phyloP scores from a whole-genome alignment of 2,888 invertebrate genomes.

The Pharmacophagus antenor region DNA sequence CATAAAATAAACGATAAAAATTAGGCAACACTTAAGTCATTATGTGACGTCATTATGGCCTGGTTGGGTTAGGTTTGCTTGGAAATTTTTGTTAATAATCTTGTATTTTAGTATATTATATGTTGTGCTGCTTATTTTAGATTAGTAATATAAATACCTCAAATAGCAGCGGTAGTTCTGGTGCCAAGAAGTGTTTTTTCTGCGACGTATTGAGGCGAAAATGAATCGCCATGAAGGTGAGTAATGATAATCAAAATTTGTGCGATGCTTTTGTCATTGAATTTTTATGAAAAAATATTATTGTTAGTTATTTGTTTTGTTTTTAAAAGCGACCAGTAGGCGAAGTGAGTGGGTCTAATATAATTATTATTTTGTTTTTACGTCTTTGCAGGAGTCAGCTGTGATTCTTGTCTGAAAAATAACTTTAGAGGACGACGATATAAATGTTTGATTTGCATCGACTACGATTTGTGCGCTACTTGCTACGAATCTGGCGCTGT shows the following conservation, averaged over 20 bases:
- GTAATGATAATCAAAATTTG: constrained; percentile 81
- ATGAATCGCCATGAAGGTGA: constrained; percentile 98
- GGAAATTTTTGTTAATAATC: constrained; percentile 84
- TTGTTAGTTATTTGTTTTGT: constrained; percentile 31
- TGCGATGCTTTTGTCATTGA: constrained; percentile 76
- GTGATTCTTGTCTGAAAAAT: constrained; percentile 99
- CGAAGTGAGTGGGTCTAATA: constrained; percentile 34
- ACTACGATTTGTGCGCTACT: constrained; percentile 98
- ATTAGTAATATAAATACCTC: constrained; percentile 77
- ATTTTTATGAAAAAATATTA: constrained; percentile 57
- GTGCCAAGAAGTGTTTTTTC: constrained; percentile 74
- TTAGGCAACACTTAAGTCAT: constrained; percentile 51
- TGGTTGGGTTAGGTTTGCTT: constrained; percentile 87
- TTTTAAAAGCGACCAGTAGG: constrained; percentile 31
- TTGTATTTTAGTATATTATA: constrained; percentile 83
- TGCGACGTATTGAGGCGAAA: constrained; percentile 80
- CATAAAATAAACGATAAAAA: constrained; percentile 13
- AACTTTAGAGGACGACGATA: constrained; percentile 98
- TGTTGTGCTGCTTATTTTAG: constrained; percentile 81
- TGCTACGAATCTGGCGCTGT: constrained; percentile 97
- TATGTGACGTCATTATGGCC: constrained; percentile 84
- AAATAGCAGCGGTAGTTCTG: constrained; percentile 71
- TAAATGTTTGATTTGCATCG: constrained; percentile 99
- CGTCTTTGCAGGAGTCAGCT: constrained; percentile 94
- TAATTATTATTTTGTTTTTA: constrained; percentile 57